Evolutionary conservation across 2,113 vertebrate genomes (phyloP).

Genomic region (Crocuta crocuta): DNA sequence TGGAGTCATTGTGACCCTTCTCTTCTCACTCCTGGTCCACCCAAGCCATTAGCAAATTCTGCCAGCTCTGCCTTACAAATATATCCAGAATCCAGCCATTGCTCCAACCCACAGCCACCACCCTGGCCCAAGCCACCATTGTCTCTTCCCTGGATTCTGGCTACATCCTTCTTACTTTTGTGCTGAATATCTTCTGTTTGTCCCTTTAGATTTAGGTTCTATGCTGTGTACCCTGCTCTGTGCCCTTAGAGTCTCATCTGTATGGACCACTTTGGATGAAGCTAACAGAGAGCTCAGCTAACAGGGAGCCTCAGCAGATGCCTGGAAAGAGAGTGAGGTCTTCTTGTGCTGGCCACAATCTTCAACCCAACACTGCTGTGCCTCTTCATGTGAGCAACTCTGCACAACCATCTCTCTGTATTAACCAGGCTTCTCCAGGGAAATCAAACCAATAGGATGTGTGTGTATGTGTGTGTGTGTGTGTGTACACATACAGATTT

Average conservation of each 20-base stretch:
- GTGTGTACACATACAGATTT: background rate
- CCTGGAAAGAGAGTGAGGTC: background rate
- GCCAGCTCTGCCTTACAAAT: background rate
- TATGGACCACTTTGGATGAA: background rate
- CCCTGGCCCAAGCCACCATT: background rate
- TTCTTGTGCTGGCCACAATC: fast-evolving
- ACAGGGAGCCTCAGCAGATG: background rate
- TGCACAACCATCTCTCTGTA: background rate
- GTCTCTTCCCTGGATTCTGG: background rate
- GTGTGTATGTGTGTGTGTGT: too few relatives aligned
- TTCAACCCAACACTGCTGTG: background rate
- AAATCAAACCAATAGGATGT: background rate
- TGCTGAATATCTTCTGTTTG: background rate
- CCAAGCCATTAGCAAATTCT: background rate
- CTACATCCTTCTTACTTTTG: background rate
- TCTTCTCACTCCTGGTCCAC: background rate
- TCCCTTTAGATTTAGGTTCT: background rate
- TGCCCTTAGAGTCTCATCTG: background rate
- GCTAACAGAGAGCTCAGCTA: background rate
- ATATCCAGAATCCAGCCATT: background rate
- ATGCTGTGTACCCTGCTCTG: background rate
- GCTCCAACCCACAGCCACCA: too few relatives aligned
- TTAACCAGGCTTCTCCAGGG: background rate
- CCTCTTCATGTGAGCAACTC: background rate
- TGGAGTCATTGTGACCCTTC: background rate